A percentile compares a stretch with the other conserved stretches of the same genome.
Evolutionary conservation across 2,797 vertebrate species (phyloP).

Genomic region (Paedocypris micromegethes): DNA sequence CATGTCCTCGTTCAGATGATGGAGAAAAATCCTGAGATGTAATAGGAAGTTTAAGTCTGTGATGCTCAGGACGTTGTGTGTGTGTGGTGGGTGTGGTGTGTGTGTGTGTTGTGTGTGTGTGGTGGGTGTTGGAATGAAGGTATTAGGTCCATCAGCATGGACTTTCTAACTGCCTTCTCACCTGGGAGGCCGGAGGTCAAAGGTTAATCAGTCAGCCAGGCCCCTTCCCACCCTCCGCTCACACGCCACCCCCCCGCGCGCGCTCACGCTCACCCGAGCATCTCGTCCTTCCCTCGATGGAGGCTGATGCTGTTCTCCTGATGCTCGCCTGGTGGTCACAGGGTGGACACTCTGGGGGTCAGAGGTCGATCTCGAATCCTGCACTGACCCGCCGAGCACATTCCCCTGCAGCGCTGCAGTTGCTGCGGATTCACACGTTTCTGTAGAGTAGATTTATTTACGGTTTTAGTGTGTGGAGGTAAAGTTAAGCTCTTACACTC

Average conservation of each 20-base stretch:
- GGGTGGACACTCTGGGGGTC: slow-evolving; percentile 59
- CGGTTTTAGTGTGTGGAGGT: no score
- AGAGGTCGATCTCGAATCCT: slow-evolving; percentile 65
- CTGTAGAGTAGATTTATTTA: no score
- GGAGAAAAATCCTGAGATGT: no score
- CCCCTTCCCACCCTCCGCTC: slow-evolving; percentile 43
- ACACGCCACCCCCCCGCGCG: neutral
- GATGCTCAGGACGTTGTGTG: neutral
- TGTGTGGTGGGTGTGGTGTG: slow-evolving; percentile 23
- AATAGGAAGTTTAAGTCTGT: neutral
- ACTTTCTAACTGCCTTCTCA: slow-evolving; percentile 63
- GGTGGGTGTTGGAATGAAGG: slow-evolving; percentile 32
- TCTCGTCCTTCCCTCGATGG: no score
- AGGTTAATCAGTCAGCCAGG: slow-evolving; percentile 64
- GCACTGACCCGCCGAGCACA: slow-evolving; percentile 63
- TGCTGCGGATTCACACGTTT: slow-evolving; percentile 57
- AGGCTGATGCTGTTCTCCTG: no score
- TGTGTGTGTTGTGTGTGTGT: slow-evolving; percentile 30
- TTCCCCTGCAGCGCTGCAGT: slow-evolving; percentile 74
- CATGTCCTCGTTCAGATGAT: no score
- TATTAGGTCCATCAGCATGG: slow-evolving; percentile 55
- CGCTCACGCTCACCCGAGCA: slow-evolving; percentile 6
- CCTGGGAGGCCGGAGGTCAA: slow-evolving; percentile 66
- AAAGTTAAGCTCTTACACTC: no score
- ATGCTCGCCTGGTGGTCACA: slow-evolving; percentile 17